Percentiles rank a stretch among this genome's conserved stretches.
Conservation (phyloP, 1,140 invertebrate species). For the Pseudomyrmex flavicornis region DNA sequence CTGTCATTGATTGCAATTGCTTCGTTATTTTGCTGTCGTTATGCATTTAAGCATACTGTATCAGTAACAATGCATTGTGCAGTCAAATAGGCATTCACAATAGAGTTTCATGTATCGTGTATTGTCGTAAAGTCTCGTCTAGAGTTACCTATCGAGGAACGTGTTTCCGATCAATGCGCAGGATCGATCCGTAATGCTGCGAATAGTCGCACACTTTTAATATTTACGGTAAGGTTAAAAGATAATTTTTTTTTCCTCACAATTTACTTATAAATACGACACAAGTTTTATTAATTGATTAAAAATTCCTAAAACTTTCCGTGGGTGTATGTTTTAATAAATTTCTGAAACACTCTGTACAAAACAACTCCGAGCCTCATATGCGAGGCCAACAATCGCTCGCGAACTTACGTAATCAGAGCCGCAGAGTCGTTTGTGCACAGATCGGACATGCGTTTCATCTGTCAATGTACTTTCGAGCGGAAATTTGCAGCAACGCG, state of each 20-base stretch:
- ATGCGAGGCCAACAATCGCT: background rate
- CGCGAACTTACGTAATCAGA: conserved; percentile 68
- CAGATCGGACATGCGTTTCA: conserved; percentile 57
- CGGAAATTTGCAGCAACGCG: conserved; percentile 67
- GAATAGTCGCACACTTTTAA: background rate
- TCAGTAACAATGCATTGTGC: conserved; percentile 1
- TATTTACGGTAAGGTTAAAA: too few relatives aligned
- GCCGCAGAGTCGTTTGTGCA: conserved; percentile 59
- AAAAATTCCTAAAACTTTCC: background rate
- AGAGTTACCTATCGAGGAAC: conserved; percentile 41
- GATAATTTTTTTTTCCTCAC: background rate
- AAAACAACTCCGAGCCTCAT: conserved; percentile 38
- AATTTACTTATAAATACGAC: background rate
- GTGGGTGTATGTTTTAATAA: background rate
- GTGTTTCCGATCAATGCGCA: conserved; percentile 28
- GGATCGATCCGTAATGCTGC: conserved; percentile 20
- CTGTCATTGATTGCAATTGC: background rate
- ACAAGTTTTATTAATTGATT: background rate
- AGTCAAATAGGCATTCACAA: conserved; percentile 24
- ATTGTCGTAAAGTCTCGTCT: conserved; percentile 1
- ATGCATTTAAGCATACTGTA: background rate
- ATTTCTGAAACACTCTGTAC: background rate
- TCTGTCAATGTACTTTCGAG: conserved; percentile 71
- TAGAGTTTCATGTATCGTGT: conserved; percentile 30
- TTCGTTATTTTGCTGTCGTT: background rate